Conservation (phyloP, 2,797 vertebrate genomes). For the Hippopotamyrus pictus region DNA sequence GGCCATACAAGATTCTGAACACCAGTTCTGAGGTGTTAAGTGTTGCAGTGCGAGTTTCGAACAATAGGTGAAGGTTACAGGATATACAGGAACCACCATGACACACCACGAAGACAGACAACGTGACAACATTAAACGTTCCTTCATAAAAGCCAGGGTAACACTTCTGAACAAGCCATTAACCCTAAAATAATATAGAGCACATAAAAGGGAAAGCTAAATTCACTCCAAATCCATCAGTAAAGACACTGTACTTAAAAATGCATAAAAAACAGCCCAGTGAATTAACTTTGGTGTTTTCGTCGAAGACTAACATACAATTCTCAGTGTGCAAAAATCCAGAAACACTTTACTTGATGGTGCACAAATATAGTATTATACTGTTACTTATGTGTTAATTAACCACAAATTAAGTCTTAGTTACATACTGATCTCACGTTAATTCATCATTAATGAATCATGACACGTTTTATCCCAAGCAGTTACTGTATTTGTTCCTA, state of each 20-base stretch:
- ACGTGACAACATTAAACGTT: neutral
- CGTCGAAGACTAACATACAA: neutral
- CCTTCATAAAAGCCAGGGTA: conserved; percentile 1
- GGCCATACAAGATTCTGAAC: neutral
- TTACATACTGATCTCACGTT: neutral
- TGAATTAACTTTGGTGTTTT: conserved; percentile 4
- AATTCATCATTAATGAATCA: neutral
- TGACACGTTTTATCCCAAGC: neutral
- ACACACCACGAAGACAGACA: conserved; percentile 10
- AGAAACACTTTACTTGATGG: neutral
- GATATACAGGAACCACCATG: neutral
- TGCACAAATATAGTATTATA: neutral
- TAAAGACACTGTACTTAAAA: neutral
- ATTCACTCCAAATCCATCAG: neutral
- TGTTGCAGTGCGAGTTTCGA: neutral
- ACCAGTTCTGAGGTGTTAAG: neutral
- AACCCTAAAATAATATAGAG: neutral
- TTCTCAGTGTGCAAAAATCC: neutral
- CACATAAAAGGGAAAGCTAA: neutral
- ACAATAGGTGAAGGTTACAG: neutral
- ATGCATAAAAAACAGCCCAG: neutral
- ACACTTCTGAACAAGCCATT: neutral
- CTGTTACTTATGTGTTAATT: neutral
- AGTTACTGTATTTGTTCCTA: neutral
- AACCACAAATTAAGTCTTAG: neutral